Base-by-base conservation (phyloP, 2,888 invertebrate genomes). In the Tachystola acroxantha region DNA sequence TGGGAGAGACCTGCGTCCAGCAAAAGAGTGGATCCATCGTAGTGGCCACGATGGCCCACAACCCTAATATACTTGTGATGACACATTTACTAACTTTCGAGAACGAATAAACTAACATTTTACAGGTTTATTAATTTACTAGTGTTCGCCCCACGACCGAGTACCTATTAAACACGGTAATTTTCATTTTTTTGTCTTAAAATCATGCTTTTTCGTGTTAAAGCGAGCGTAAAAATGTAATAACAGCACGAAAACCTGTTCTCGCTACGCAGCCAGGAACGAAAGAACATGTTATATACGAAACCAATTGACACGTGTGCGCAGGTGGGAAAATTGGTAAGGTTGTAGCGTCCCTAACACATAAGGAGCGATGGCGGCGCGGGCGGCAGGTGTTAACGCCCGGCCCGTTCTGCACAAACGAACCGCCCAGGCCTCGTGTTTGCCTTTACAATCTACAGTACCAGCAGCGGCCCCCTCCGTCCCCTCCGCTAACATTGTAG, bases 341-440 rank as follows among this genome's bases (percentile, higher is more conserved):
- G 52, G 53, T 45, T 61, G 54, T 53, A 46, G 54, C 50, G 49
- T 64, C 66, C 62, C 36, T 64, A 60, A 64, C 65, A 77, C 63
- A 73, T 70, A 71, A 50, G 51, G 53, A 55, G 54, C 53, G 66
- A 80, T 78, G 79, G 81, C 79, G 55, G 76, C 62, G 58, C 46
- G 43, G 43, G 45, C 43, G 53, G 66, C 84, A 84, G 82, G 84
- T 85, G 85, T 76, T 81, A 84, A 78, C 77, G 54, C 53, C 56
- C 53, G 50, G 51, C 53, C 57, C 57, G 61, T 58, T n/a, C 58
- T 57, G 59, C 61, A 75, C 81, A 84, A 79, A 78, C 70, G 81
- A 66, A 76, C 84, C 85, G 85, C 84, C 84, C 85, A 79, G 72
- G 65, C 61, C 58, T 40, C 53, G 47, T 82, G 71, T 82, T 84